Evolutionary conservation across 1,140 invertebrate species (phyloP).

Genomic region (Drosophila seguyi): DNA sequence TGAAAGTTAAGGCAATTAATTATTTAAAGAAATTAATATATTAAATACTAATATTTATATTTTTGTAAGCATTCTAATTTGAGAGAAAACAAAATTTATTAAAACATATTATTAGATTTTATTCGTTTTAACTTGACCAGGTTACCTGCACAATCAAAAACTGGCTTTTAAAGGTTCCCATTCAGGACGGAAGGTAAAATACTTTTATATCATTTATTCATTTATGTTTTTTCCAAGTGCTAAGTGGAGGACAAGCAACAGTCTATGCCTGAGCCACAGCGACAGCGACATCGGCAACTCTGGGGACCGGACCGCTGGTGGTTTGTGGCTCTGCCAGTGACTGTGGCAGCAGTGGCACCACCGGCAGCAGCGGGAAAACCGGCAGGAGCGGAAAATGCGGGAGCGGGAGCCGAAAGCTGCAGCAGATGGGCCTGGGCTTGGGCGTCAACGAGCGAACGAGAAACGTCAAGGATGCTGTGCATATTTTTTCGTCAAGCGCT

Average conservation of each 20-base stretch:
- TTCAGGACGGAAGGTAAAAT: neutral
- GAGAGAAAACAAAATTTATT: too few relatives aligned
- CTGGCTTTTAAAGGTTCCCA: neutral
- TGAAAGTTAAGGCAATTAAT: too few relatives aligned
- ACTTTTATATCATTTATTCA: neutral
- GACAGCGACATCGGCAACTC: constrained; percentile 41
- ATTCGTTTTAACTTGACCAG: too few relatives aligned
- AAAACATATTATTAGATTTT: too few relatives aligned
- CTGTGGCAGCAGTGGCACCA: neutral
- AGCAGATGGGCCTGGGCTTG: constrained; percentile 30
- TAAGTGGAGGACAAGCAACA: constrained; percentile 33
- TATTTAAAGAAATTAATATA: too few relatives aligned
- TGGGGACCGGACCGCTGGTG: constrained; percentile 44
- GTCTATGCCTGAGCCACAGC: constrained; percentile 41
- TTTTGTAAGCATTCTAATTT: too few relatives aligned
- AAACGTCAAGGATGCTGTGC: constrained; percentile 80
- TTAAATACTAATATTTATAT: too few relatives aligned
- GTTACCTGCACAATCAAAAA: too few relatives aligned
- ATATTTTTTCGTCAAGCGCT: constrained; percentile 59
- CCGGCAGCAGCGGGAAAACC: neutral
- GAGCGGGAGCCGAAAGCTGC: constrained; percentile 15
- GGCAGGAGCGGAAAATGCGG: constrained; percentile 4
- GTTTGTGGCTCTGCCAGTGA: constrained; percentile 27
- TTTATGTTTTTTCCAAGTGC: constrained; percentile 19
- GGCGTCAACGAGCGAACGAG: constrained; percentile 78